Evolutionary conservation across 2,888 invertebrate genomes (phyloP).

Genomic region (Dorcus hopei): DNA sequence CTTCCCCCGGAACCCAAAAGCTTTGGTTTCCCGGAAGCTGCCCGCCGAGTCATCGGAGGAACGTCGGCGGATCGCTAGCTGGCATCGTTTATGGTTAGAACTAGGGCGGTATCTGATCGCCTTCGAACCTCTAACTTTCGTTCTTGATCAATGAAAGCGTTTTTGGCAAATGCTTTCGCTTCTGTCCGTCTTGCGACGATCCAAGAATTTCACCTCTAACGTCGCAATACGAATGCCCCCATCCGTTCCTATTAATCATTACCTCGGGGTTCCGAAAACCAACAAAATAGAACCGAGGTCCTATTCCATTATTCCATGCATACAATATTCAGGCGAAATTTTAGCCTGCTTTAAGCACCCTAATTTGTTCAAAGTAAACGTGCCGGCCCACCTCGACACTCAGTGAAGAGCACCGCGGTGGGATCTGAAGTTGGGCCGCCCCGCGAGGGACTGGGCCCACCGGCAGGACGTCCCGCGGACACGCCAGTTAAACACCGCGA

Average conservation of each 20-base stretch:
- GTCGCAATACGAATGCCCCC: slow-evolving; percentile 59
- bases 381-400: too few relatives aligned
- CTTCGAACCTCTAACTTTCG: slow-evolving; percentile 62
- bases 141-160: too few relatives aligned
- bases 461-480: too few relatives aligned
- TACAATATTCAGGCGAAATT: slow-evolving; percentile 48
- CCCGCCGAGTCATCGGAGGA: slow-evolving; percentile 57
- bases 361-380: too few relatives aligned
- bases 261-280: slow-evolving; percentile 55
- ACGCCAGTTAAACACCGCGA: too few relatives aligned
- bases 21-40: slow-evolving; percentile 61
- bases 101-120: slow-evolving; percentile 54
- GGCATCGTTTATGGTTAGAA: slow-evolving; percentile 65
- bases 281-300: slow-evolving; percentile 61
- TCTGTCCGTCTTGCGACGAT: too few relatives aligned
- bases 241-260: slow-evolving; percentile 56
- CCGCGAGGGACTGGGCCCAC: too few relatives aligned
- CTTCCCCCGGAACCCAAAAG: slow-evolving; percentile 63
- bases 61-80: slow-evolving; percentile 60
- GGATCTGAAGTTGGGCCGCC: too few relatives aligned
- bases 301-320: slow-evolving; percentile 67
- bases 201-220: slow-evolving; percentile 50
- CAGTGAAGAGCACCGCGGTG: too few relatives aligned
- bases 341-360: slow-evolving; percentile 64
- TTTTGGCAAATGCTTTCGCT: too few relatives aligned